A percentile compares a stretch with the other conserved stretches of the same genome.
Evolutionary conservation across 2,888 invertebrate species (phyloP).

Genomic region (Sinodicranocentrus sp.): DNA sequence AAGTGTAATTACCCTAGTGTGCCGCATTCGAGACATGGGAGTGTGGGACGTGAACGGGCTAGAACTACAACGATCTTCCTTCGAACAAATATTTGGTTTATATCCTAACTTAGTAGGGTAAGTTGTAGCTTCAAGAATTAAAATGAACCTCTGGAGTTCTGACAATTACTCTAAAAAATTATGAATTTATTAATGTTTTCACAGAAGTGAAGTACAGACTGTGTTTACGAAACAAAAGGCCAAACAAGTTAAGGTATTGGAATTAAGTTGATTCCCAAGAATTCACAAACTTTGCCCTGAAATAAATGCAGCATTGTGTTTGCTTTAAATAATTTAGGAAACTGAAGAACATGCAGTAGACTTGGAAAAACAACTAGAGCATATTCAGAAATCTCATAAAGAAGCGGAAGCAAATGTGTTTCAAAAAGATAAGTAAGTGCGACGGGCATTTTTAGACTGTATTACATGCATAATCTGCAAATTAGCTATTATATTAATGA

Average conservation of each 20-base stretch:
- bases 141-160: not conserved
- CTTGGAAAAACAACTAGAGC: slow-evolving; percentile 61
- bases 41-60: slow-evolving; percentile 75
- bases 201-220: slow-evolving; percentile 75
- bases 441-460: not conserved
- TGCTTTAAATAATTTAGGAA: slow-evolving; percentile 46
- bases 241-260: slow-evolving; percentile 66
- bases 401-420: slow-evolving; percentile 50
- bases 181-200: not conserved
- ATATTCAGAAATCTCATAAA: slow-evolving; percentile 45
- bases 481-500: too few relatives aligned
- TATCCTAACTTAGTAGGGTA: slow-evolving; percentile 75
- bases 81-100: slow-evolving; percentile 74
- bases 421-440: slow-evolving; percentile 46
- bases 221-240: slow-evolving; percentile 74
- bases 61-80: slow-evolving; percentile 69
- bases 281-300: not conserved
- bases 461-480: not conserved
- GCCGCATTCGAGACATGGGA: slow-evolving; percentile 75
- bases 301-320: not conserved
- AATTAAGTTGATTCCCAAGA: not conserved
- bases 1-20: slow-evolving; percentile 72
- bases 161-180: not conserved
- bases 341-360: slow-evolving; percentile 64
- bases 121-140: slow-evolving; percentile 11